Base-by-base conservation (phyloP, 2,797 vertebrate species). In the Bradypus variegatus region DNA sequence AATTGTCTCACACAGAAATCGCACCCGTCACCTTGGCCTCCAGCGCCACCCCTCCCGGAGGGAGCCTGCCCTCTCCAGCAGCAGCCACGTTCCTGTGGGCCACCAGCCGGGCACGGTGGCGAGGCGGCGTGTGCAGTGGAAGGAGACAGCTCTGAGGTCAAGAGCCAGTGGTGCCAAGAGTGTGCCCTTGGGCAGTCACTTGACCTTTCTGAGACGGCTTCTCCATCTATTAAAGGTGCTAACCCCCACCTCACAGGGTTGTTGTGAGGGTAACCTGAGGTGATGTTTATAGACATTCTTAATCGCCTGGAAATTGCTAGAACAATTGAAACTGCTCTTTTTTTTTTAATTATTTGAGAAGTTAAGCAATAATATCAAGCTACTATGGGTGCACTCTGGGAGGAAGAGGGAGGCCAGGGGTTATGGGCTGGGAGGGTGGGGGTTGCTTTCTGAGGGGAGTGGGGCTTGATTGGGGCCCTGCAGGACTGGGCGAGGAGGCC, bases 1-100 rank as follows among this genome's bases (percentile, higher is more conserved):
- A 95, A 96, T 50, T 96, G 96, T 96, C 96, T 96, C 96, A 96
- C 96, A 96, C 96, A 96, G 96, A 96, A 95, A 96, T 96, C 96
- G 96, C 96, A 96, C 96, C 96, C 96, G 93, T 96, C 96, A 90
- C 95, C 96, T 96, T 93, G 95, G 95, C 93, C 96, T 91, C 48
- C 13, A 90, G 80, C 96, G 38, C 53, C 96, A 19, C 72, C 80
- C 33, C 19, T 58, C 10, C 6, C 27, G n/a, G 0, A 1, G 77
- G 73, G 69, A 76, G 38, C 12, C 1, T 36, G 3, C 60, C 92
- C 41, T 16, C 78, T 53, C 33, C 50, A 4, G 41, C 88, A 3
- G 6, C 85, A 16, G n/a, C 77, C 72, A 33, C 8, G 13, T 14
- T 16, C 31, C 23, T 48, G 5, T 31, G 2, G 29, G 6, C 27